Base-by-base conservation (phyloP, 2,888 invertebrate species). In the Taphrorychus bicolor region DNA sequence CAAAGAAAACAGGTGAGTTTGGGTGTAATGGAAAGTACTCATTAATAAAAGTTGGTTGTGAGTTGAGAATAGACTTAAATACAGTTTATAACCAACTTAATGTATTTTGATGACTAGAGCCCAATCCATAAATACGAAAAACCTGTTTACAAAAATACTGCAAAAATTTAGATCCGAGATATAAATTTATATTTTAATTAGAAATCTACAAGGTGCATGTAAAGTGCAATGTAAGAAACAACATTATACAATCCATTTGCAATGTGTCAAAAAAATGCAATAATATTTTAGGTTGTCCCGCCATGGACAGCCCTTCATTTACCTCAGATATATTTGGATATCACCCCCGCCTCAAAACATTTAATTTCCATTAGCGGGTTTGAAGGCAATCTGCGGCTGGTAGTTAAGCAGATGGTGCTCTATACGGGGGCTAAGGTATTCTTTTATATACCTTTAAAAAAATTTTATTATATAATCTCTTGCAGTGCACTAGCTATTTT, bases 241-340 rank as follows among this genome's bases (percentile, higher is more conserved):
- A n/a, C n/a, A n/a, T 11, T 7, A 32, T 32, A 32, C 32, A 7
- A 32, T 32, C 32, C 32, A 32, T n/a, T n/a, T n/a, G n/a, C n/a
- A 32, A 32, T 32, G 32, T 7, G 7, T 32, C 32, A 32, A 7
- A 32, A 5, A 32, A 32, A 32, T 32, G 32, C 11, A 32, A 32
- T n/a, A 32, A 5, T 32, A 45, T 45, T 45, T 45, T 17, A 70
- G 70, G 90, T 98, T 75, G 83, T 91, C 59, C 95, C 97, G 0
- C 98, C 99, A 0, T 97, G 94, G 93, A 92, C 94, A 76, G 94
- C 96, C 9, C 84, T 97, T 51, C 98, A 99, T 83, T 86, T 98
- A 74, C 98, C 98, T 7, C 86, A 87, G 18, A 79, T 82, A 69
- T 82, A 81, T 65, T 73, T 82, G 59, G 85, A 89, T 32, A 92